Evolutionary conservation across 2,113 vertebrate species (phyloP).

Genomic region (Drymodes brunneopygia): DNA sequence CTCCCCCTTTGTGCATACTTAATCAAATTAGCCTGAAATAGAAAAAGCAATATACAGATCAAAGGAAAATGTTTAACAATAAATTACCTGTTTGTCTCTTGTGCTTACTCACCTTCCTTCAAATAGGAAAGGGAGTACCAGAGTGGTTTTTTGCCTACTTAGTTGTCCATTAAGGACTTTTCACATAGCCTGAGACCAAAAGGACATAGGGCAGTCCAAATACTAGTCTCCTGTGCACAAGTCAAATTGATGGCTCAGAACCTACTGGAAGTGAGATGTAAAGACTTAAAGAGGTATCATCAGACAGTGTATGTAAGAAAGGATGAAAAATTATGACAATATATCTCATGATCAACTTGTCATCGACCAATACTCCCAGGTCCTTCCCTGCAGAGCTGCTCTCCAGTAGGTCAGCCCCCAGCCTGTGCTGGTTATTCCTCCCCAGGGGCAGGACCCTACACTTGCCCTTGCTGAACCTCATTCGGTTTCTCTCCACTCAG

Average conservation of each 20-base stretch:
- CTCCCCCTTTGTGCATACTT: neutral
- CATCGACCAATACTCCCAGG: neutral
- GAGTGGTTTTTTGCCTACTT: neutral
- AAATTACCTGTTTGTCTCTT: conserved; percentile 17
- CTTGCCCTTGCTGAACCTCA: neutral
- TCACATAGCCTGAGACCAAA: neutral
- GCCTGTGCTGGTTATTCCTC: neutral
- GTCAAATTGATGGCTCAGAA: neutral
- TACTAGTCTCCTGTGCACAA: neutral
- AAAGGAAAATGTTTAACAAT: conserved; percentile 60
- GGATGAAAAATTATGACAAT: neutral
- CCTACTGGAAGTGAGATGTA: neutral
- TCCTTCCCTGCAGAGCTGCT: neutral
- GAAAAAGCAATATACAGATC: conserved; percentile 42
- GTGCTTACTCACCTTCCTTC: neutral
- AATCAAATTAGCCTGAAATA: conserved; percentile 60
- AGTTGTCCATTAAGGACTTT: neutral
- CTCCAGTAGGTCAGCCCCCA: neutral
- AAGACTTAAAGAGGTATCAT: neutral
- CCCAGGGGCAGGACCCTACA: rapidly evolving
- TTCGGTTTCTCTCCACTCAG: neutral
- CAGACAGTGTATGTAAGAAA: neutral
- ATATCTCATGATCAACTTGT: neutral
- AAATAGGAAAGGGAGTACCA: neutral
- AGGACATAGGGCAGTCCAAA: neutral